A percentile compares a stretch with the other conserved stretches of the same genome.
Conservation (phyloP, 2,888 invertebrate genomes). For the Ophion ventricosus region DNA sequence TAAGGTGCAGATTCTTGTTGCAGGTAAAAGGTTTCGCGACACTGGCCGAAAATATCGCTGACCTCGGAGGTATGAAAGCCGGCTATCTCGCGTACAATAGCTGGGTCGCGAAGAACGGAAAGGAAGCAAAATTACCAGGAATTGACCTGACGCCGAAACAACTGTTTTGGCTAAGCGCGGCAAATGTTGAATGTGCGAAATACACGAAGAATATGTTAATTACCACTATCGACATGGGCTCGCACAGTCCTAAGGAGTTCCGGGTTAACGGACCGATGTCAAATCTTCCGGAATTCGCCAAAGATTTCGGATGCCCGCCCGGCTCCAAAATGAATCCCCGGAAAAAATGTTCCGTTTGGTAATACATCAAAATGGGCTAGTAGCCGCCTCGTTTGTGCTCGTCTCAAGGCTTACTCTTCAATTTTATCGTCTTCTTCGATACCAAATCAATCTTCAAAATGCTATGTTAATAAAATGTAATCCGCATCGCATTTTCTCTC, state of each 20-base stretch:
- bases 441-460: too few relatives aligned
- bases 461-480: too few relatives aligned
- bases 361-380: background rate
- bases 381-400: too few relatives aligned
- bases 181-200: slow-evolving; percentile 87
- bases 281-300: slow-evolving; percentile 86
- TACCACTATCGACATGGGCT: slow-evolving; percentile 92
- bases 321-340: slow-evolving; percentile 19
- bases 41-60: slow-evolving; percentile 97
- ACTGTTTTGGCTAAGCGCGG: slow-evolving; percentile 87
- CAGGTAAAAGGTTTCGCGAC: slow-evolving; percentile 96
- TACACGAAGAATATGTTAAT: slow-evolving; percentile 88
- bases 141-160: slow-evolving; percentile 88
- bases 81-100: slow-evolving; percentile 93
- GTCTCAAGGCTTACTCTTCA: background rate
- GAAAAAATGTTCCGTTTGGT: slow-evolving; percentile 26
- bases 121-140: slow-evolving; percentile 89
- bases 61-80: slow-evolving; percentile 96
- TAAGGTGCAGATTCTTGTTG: slow-evolving; percentile 60
- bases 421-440: too few relatives aligned
- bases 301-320: slow-evolving; percentile 86
- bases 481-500: too few relatives aligned
- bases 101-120: slow-evolving; percentile 88
- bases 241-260: slow-evolving; percentile 89
- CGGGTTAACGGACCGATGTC: slow-evolving; percentile 87